Conservation (phyloP, 2,888 invertebrate genomes). For the Agrochola circellaris region DNA sequence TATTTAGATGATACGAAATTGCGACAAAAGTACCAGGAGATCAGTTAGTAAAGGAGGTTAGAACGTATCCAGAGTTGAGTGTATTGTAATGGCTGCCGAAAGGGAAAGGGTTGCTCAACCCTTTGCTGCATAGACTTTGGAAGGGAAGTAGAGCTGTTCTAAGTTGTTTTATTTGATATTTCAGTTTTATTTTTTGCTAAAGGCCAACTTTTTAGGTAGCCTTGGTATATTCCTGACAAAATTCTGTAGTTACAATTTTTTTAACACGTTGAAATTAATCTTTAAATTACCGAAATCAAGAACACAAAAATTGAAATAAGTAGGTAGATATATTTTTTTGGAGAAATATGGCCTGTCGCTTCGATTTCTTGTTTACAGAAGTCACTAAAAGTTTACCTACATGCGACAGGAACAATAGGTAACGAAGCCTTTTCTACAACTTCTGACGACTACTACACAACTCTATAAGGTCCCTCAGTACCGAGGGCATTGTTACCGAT, state of each 20-base stretch:
- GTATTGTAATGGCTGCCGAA: slow-evolving; percentile 61
- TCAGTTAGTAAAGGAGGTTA: slow-evolving; percentile 53
- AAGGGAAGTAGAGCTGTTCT: slow-evolving; percentile 30
- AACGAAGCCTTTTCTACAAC: slow-evolving; percentile 30
- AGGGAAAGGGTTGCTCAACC: slow-evolving; percentile 74
- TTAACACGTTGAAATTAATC: background rate
- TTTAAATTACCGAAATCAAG: background rate
- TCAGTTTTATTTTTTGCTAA: background rate
- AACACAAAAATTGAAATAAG: background rate
- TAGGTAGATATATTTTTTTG: background rate
- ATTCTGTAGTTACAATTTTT: too few relatives aligned
- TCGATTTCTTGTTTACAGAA: too few relatives aligned
- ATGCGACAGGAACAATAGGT: background rate
- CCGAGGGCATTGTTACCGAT: slow-evolving; percentile 65
- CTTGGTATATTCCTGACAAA: background rate
- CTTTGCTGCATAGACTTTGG: slow-evolving; percentile 61
- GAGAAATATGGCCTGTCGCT: background rate
- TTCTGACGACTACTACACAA: slow-evolving; percentile 31
- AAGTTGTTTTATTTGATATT: background rate
- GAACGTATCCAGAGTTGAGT: slow-evolving; percentile 38
- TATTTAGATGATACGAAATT: slow-evolving; percentile 27
- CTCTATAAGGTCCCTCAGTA: slow-evolving; percentile 24
- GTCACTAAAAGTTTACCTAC: background rate
- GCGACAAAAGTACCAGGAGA: slow-evolving; percentile 59
- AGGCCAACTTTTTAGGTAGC: background rate